Percentiles rank a stretch among this genome's conserved stretches.
phyloP scores from a whole-genome alignment of 2,888 invertebrate species.

The Caenorhabditis drosophilae region DNA sequence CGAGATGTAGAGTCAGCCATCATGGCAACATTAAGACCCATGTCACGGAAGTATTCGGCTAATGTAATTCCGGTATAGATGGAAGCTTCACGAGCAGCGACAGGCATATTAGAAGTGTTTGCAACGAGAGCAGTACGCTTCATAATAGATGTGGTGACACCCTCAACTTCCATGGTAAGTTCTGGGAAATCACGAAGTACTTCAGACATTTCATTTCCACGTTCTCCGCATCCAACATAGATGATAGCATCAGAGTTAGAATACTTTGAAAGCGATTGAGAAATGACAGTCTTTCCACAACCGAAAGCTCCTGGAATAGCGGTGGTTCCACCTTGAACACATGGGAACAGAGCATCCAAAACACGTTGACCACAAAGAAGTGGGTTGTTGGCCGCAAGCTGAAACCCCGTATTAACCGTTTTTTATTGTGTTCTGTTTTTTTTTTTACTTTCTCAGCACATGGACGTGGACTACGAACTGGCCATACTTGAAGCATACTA shows the following conservation, averaged over 20 bases:
- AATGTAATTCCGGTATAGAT: conserved; percentile 98
- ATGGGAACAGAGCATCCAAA: conserved; percentile 96
- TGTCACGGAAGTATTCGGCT: conserved; percentile 86
- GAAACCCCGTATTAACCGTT: conserved; percentile 2
- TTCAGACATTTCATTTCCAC: conserved; percentile 99
- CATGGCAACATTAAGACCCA: conserved; percentile 99
- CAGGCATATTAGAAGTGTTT: conserved; percentile 99
- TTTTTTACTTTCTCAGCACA: conserved; percentile 82
- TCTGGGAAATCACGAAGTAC: conserved; percentile 96
- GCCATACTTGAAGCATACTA: conserved; percentile 96
- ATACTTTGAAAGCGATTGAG: conserved; percentile 97
- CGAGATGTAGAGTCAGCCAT: conserved; percentile 99
- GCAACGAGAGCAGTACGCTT: conserved; percentile 98
- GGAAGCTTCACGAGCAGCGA: conserved; percentile 98
- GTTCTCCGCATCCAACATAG: conserved; percentile 99
- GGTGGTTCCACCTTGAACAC: conserved; percentile 72
- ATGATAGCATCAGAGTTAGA: conserved; percentile 99
- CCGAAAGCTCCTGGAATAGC: conserved; percentile 82
- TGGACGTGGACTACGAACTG: conserved; percentile 95
- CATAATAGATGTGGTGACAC: conserved; percentile 94
- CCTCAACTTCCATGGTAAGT: conserved; percentile 94
- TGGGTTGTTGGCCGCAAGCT: conserved; percentile 93
- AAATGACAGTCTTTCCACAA: conserved; percentile 99
- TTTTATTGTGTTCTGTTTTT: not conserved
- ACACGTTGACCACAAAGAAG: conserved; percentile 97